Evolutionary conservation across 1,140 invertebrate genomes (phyloP), one percentile per base, ranked within the genome.

Genomic region (Vanessa atalanta): DNA sequence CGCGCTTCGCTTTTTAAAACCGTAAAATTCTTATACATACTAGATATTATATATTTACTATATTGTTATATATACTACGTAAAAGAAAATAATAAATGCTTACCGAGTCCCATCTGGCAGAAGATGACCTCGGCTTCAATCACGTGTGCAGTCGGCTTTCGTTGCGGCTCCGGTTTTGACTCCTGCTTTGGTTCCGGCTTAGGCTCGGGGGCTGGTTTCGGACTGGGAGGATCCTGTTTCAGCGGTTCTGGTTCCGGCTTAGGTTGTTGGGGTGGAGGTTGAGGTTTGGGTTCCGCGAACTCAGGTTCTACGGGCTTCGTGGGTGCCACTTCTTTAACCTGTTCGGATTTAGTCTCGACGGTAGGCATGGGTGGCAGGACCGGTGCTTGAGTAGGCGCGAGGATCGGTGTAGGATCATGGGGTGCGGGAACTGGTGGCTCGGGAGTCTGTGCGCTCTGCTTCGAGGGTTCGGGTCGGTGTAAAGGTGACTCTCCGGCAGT

Each of bases 121-220:
- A 95, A 95, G 72, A 95, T 95, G 70, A 95, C 94, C 76, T 95
- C 95, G 3, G 95, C 94, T 65, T 94, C 95, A 55, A 95, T 95
- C 76, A 95, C 93, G 63, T 95, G 91, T 8, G 91, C 88, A 12
- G 80, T 79, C 23, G 92, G 88, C 5, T 78, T 77, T 61, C 87
- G 85, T 61, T 76, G 20, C 23, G 83, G 73, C 70, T 83, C 80
- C 11, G 80, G 37, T 48, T 51, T 51, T n/a, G 48, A 72, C 53
- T 82, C 79, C 63, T 87, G 87, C 53, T 89, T 82, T 70, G 84
- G 86, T 15, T 66, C 61, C 65, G 77, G 88, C 55, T 90, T 81
- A 67, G 83, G 84, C 13, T 69, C 55, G 13, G 63, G 70, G 7
- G 67, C 61, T 20, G 83, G 78, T 74, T 80, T 73, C 65, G 91